Conservation (phyloP, 1,140 invertebrate genomes). For the Heliconius hermathena region DNA sequence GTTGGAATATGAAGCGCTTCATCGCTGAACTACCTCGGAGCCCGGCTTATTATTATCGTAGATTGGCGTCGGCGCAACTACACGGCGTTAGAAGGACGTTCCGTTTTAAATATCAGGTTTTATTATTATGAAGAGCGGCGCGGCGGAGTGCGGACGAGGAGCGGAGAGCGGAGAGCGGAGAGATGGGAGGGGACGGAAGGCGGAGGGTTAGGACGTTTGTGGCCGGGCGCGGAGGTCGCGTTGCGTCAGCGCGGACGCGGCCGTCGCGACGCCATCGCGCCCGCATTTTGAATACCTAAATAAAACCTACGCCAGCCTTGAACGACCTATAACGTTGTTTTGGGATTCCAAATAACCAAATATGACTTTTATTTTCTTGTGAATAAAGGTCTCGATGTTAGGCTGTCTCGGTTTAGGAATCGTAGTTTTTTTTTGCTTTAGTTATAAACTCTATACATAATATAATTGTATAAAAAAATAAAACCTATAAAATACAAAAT, state of each 20-base stretch:
- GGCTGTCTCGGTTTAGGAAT: not conserved
- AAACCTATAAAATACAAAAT: not conserved
- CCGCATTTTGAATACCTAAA: slow-evolving; percentile 63
- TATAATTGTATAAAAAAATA: not conserved
- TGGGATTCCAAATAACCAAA: slow-evolving; percentile 44
- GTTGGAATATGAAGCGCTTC: slow-evolving; percentile 56
- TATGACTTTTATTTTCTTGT: slow-evolving; percentile 8
- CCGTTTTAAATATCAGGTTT: slow-evolving; percentile 82
- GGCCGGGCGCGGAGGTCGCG: slow-evolving; percentile 78
- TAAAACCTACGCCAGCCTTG: slow-evolving; percentile 61
- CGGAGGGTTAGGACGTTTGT: slow-evolving; percentile 78
- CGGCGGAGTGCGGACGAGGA: slow-evolving; percentile 75
- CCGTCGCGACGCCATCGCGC: slow-evolving; percentile 41
- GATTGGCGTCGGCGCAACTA: slow-evolving; percentile 82
- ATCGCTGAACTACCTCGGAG: slow-evolving; percentile 59
- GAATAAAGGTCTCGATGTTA: not conserved
- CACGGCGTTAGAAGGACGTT: slow-evolving; percentile 82
- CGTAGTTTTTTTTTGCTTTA: not conserved
- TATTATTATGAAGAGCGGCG: slow-evolving; percentile 82
- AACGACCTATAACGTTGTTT: slow-evolving; percentile 57
- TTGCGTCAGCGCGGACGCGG: slow-evolving; percentile 65
- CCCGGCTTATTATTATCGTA: slow-evolving; percentile 82
- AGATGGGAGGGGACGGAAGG: slow-evolving; percentile 47
- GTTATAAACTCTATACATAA: not conserved
- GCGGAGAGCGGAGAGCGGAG: slow-evolving; percentile 1